Evolutionary conservation across 53 echinoderm and acorn worm genomes (phyloP), one percentile per base, ranked within the genome.

Genomic region (Echinometra lucunter): DNA sequence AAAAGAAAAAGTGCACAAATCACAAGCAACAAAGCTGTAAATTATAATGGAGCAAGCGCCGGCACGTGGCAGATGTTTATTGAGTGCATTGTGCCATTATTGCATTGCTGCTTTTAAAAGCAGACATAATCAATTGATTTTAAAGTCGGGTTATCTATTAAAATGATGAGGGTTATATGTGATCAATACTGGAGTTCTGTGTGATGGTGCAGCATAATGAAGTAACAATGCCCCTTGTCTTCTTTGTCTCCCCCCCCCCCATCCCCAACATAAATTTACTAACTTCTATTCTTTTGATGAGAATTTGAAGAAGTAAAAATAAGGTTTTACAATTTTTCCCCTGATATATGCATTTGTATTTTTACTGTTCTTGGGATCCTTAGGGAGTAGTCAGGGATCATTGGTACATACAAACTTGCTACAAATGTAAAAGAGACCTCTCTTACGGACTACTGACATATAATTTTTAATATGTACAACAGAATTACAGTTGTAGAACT

Each of bases 101-200:
- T 18, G 21, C 19, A 63, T 18, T 18, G 63, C 19, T 40, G 78
- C 78, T 78, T 78, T 40, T 40, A 78, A 42, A 78, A n/a, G 78
- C 40, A 78, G 78, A 78, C 78, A 78, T 78, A 42, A 78, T 78
- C 78, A 78, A 78, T 78, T 78, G 78, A 78, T 78, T 42, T 42
- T 78, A 78, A 40, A 78, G 38, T 37, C 18, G 19, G 18, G 38
- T 78, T 35, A 6, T 34, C 34, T 69, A 34, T 38, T 78, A 38
- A 42, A 78, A 78, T 78, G 18, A 78, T 78, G 78, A 18, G 32
- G 72, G 32, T 72, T 34, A 32, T 3, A 10, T 13, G 30, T 78
- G 42, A 78, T 78, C 78, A 78, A 78, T 78, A 78, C 78, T 15
- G 40, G 17, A 78, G 6, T 78, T 78, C 78, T 42, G 78, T 78